Percentiles rank a stretch among this genome's conserved stretches.
Conservation (phyloP, 2,113 vertebrate species). For the Percina caprodes region DNA sequence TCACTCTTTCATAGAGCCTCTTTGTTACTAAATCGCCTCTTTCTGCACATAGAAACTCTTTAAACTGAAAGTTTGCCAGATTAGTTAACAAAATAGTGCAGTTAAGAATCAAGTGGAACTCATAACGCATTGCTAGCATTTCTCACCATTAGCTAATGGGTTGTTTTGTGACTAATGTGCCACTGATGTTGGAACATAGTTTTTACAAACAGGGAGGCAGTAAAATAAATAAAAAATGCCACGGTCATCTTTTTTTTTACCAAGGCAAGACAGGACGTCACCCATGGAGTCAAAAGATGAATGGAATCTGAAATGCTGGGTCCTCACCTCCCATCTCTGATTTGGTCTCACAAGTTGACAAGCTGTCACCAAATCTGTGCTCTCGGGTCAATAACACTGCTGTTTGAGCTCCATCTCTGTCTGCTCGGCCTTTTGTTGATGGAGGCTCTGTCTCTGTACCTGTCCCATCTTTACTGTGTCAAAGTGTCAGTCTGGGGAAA, state of each 20-base stretch:
- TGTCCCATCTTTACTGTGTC: conserved; percentile 24
- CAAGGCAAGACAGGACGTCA: neutral
- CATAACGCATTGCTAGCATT: too few species aligned
- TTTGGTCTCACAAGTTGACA: conserved; percentile 40
- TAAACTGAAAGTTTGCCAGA: neutral
- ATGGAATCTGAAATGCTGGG: neutral
- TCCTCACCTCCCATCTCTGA: conserved; percentile 3
- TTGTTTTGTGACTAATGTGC: neutral
- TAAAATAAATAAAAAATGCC: neutral
- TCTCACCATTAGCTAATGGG: neutral
- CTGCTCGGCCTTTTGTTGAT: conserved; percentile 26
- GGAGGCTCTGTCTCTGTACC: conserved; percentile 28
- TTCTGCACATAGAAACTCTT: conserved; percentile 3
- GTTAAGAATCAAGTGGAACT: neutral
- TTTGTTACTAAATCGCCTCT: conserved; percentile 19
- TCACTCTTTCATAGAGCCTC: conserved; percentile 38
- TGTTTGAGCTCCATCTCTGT: conserved; percentile 40
- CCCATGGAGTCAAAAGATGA: neutral
- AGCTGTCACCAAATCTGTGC: conserved; percentile 11
- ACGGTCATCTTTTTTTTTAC: neutral
- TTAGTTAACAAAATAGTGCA: neutral
- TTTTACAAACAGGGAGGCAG: neutral
- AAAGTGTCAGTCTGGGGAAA: conserved; percentile 17
- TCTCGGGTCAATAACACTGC: conserved; percentile 51
- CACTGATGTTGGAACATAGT: neutral